phyloP scores from a whole-genome alignment of 2,888 invertebrate genomes.

The Eupsilia transversa region DNA sequence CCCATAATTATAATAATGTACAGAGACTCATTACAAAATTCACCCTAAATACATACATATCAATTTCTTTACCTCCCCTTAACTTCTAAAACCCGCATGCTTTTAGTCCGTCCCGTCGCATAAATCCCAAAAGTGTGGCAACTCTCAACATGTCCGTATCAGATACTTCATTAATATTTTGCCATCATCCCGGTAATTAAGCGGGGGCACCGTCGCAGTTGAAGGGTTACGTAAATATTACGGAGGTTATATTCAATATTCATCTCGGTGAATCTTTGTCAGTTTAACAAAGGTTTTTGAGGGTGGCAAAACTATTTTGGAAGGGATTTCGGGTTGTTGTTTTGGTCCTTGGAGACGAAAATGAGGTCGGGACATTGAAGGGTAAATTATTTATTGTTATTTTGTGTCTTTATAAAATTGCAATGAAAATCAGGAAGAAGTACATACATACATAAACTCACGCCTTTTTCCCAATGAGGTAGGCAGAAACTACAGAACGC shows the following conservation, averaged over 20 bases:
- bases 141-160: conserved; percentile 80
- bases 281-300: conserved; percentile 56
- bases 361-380: conserved; percentile 8
- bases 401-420: background rate
- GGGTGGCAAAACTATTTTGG: conserved; percentile 35
- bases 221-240: conserved; percentile 73
- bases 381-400: conserved; percentile 24
- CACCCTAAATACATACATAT: conserved; percentile 65
- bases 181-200: conserved; percentile 82
- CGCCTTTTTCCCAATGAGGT: too few relatives aligned
- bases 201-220: conserved; percentile 68
- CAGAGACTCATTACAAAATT: conserved; percentile 3
- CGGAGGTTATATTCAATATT: conserved; percentile 62
- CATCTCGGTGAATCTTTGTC: conserved; percentile 62
- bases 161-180: conserved; percentile 88
- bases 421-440: background rate
- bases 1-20: background rate
- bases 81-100: conserved; percentile 75
- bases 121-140: conserved; percentile 73
- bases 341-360: conserved; percentile 49
- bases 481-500: too few relatives aligned
- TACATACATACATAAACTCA: too few relatives aligned
- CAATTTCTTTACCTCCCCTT: conserved; percentile 60
- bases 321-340: conserved; percentile 36
- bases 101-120: conserved; percentile 65